Conservation (phyloP, 2,113 vertebrate genomes). For the Stigmatopora argus region DNA sequence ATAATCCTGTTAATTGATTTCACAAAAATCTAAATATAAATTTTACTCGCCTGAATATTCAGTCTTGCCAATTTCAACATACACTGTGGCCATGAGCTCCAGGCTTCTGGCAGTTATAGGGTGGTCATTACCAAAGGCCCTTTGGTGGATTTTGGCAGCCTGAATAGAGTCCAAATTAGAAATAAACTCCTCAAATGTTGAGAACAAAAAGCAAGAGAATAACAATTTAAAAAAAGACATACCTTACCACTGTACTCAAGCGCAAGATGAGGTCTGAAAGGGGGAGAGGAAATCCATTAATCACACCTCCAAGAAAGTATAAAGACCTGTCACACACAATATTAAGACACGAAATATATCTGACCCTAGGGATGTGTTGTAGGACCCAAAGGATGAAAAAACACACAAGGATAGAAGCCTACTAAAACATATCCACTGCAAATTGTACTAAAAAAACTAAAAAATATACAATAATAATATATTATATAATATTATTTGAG, state of each 20-base stretch:
- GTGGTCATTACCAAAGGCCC: constrained; percentile 71
- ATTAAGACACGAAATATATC: not conserved
- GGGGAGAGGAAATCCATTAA: constrained; percentile 19
- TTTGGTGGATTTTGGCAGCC: constrained; percentile 77
- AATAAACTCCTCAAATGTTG: constrained; percentile 2
- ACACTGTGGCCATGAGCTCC: constrained; percentile 74
- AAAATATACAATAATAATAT: no score
- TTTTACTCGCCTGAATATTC: constrained; percentile 73
- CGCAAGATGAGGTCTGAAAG: constrained; percentile 73
- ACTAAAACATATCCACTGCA: no score
- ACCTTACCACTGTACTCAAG: constrained; percentile 73
- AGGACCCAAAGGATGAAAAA: no score
- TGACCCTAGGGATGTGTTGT: not conserved
- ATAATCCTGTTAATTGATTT: not conserved
- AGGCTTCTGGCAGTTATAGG: constrained; percentile 70
- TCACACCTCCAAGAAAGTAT: not conserved
- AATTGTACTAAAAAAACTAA: no score
- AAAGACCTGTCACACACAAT: not conserved
- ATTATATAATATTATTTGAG: no score
- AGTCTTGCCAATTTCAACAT: constrained; percentile 72
- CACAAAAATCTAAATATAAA: not conserved
- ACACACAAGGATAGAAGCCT: no score
- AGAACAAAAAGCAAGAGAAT: not conserved
- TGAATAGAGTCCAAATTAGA: constrained; percentile 29
- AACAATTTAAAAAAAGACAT: constrained; percentile 16